Base-by-base conservation (phyloP, 2,113 vertebrate genomes). In the Dasypus novemcinctus region DNA sequence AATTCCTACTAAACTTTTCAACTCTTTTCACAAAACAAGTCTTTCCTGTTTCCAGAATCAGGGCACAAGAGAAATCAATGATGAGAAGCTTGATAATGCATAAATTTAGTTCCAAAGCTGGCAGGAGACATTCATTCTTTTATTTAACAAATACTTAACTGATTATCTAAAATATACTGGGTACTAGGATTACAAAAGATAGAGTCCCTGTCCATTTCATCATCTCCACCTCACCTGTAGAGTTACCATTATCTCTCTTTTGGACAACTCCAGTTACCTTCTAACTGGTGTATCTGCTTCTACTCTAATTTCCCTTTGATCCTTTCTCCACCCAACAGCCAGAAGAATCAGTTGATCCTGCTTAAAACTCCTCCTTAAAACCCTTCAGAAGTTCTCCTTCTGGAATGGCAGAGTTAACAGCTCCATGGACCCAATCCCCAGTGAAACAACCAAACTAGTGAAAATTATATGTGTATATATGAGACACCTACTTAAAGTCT, bases 1-100 rank as follows among this genome's bases (percentile, higher is more conserved):
- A 92, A 93, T 90, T 96, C 38, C 52, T 82, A 41, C n/a, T 33
- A 11, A 86, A 78, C 43, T 49, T 83, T 63, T 95, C 72, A 91
- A 23, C 20, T 1, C 1, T 75, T 94, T 43, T 57, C 69, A 46
- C 31, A 68, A 85, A 86, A 86, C 38, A 46, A 82, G 20, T 81
- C 76, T 93, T 89, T 69, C 23, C n/a, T 31, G 59, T 74, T 85
- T 80, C 63, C 27, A 71, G 36, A 57, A 82, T 27, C 36, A 79
- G 36, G 83, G 38, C 78, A 78, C 66, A 92, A 92, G 18, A 91
- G 68, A 92, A 95, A 20, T 92, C 91, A 89, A 18, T 31, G 25
- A 66, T 79, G 46, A 69, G 31, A 81, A 89, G 64, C 59, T 90
- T 33, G 31, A 82, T 74, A 64, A 90, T 46, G 25, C 83, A n/a